Conservation (phyloP, 1,140 invertebrate genomes). For the Cecropterus lyciades region DNA sequence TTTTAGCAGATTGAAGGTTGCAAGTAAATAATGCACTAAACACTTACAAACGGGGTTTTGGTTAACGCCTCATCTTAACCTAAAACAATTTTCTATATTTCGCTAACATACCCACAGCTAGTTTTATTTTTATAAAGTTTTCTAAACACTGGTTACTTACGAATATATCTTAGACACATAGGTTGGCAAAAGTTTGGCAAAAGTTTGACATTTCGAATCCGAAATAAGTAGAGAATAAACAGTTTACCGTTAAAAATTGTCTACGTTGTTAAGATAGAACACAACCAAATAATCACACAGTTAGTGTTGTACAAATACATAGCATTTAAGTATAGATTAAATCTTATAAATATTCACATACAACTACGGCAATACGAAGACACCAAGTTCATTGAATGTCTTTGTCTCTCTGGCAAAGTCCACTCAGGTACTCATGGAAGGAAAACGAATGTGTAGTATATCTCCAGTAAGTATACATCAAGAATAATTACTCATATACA, state of each 20-base stretch:
- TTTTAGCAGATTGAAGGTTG: conserved; percentile 48
- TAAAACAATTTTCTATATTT: conserved; percentile 58
- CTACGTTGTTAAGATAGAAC: conserved; percentile 75
- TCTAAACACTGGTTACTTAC: conserved; percentile 58
- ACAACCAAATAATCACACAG: conserved; percentile 82
- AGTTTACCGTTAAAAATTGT: conserved; percentile 58
- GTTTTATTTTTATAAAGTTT: conserved; percentile 48
- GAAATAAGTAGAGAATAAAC: conserved; percentile 49
- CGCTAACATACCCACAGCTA: conserved; percentile 49
- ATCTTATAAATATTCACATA: conserved; percentile 41
- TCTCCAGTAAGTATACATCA: conserved; percentile 34
- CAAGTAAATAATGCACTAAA: conserved; percentile 44
- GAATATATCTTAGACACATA: conserved; percentile 26
- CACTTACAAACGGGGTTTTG: conserved; percentile 56
- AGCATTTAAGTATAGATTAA: conserved; percentile 45
- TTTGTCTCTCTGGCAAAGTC: conserved; percentile 52
- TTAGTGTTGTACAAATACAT: conserved; percentile 61
- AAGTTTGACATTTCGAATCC: conserved; percentile 58
- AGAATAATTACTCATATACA: conserved; percentile 22
- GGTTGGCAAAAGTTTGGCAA: conserved; percentile 50
- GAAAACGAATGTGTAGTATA: conserved; percentile 55
- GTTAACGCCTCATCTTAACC: conserved; percentile 62
- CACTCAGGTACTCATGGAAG: conserved; percentile 67
- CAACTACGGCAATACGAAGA: conserved; percentile 40
- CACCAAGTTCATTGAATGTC: conserved; percentile 33